Base-by-base conservation (phyloP, 2,113 vertebrate species). In the Elanoides forficatus region DNA sequence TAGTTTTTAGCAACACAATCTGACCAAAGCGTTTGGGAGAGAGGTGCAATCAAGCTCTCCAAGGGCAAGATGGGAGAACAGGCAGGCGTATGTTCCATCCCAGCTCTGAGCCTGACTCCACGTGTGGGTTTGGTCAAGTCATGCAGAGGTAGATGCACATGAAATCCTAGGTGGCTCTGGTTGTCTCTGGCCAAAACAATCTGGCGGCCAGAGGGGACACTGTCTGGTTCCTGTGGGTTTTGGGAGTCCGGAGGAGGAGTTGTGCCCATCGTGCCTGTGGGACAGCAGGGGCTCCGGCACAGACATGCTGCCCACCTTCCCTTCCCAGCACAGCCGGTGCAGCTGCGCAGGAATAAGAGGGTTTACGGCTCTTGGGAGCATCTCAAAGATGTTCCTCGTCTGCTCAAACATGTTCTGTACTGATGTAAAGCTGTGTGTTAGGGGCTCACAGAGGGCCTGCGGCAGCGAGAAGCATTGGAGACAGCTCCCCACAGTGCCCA, bases 351-450 rank as follows among this genome's bases (percentile, higher is more conserved):
- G 32, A 83, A 18, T 81, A 59, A 67, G 48, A 52, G 13, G 23
- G 2, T 76, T 68, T 91, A 38, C 38, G 67, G 48, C 27, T 50
- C 32, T 56, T 60, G 40, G 23, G 40, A 25, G 15, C 42, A 27
- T 34, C 45, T 90, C 78, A 74, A 26, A 85, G 6, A 26, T 0
- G 0, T 42, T 62, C 6, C 11, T 47, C 4, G 2, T 53, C 50
- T 66, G 12, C 59, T 14, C 6, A 2, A 36, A 62, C 16, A 11
- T 4, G 5, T 40, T 40, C 40, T 40, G 40, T 50, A 5, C 13
- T 0, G 2, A 48, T 21, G 9, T 26, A 67, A 66, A 70, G 7
- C 36, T 0, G 0, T 2, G 1, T 9, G 19, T 14, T 73, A 56
- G 16, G 23, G 50, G 18, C 27, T 68, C 40, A n/a, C 38, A 42